These are phyloP conservation scores for Caenorhabditis inopinata DNA, from an alignment of 1,140 invertebrate species.

Conservation along the genomic window DNA sequence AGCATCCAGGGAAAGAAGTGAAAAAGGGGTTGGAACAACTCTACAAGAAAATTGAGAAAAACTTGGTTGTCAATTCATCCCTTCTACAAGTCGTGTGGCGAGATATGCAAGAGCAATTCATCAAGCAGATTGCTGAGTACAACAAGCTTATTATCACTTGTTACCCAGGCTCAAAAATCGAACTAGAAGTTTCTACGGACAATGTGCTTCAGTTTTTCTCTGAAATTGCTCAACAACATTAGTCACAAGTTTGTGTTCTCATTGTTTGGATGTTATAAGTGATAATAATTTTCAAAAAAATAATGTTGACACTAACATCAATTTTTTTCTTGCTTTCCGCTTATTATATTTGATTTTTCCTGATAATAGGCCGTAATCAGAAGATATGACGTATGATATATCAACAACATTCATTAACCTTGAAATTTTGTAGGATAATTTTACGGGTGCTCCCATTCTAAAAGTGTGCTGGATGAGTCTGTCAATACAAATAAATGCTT, in stretches of 20 bases:
- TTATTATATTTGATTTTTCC: too few relatives aligned
- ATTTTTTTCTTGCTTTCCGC: too few relatives aligned
- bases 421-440: slow-evolving; percentile 20
- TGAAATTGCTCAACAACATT: slow-evolving; percentile 94
- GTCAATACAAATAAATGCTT: not conserved
- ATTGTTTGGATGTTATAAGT: too few relatives aligned
- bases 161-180: slow-evolving; percentile 91
- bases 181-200: slow-evolving; percentile 90
- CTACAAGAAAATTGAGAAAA: slow-evolving; percentile 95
- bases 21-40: slow-evolving; percentile 91
- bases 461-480: not conserved
- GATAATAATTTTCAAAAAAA: too few relatives aligned
- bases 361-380: too few relatives aligned
- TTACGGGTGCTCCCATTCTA: not conserved
- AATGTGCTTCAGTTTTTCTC: slow-evolving; percentile 95
- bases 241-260: too few relatives aligned
- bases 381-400: too few relatives aligned
- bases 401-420: too few relatives aligned
- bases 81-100: slow-evolving; percentile 94
- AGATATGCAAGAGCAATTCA: slow-evolving; percentile 98
- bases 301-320: too few relatives aligned
- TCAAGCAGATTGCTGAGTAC: slow-evolving; percentile 90
- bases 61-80: slow-evolving; percentile 90
- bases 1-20: slow-evolving; percentile 91
- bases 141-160: slow-evolving; percentile 90